Conservation (phyloP, 2,797 vertebrate species). For the Lophotriccus pileatus region DNA sequence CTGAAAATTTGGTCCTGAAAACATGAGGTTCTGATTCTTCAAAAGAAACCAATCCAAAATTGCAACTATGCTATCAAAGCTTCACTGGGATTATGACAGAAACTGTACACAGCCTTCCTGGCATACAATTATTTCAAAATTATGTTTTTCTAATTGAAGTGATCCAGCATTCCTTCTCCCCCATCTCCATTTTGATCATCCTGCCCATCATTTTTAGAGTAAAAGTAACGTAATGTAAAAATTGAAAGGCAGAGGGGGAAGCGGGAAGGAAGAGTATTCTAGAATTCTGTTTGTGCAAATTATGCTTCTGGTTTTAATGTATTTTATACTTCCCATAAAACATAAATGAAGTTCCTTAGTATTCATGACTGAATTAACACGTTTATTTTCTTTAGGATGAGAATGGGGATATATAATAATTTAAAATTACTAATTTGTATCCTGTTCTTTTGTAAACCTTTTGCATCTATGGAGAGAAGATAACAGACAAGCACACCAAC, state of each 20-base stretch:
- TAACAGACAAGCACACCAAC: background rate
- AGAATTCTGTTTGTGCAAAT: background rate
- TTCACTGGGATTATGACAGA: conserved; percentile 21
- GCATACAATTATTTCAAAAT: conserved; percentile 33
- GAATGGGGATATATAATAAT: background rate
- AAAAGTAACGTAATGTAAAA: background rate
- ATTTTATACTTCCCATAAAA: conserved; percentile 27
- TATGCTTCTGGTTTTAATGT: background rate
- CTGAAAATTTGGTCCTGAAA: conserved; percentile 51
- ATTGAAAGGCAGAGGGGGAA: background rate
- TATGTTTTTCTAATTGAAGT: conserved; percentile 28
- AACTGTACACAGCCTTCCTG: background rate
- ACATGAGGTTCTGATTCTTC: conserved; percentile 26
- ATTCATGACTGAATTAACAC: background rate
- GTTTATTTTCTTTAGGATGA: background rate
- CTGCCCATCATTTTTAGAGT: background rate
- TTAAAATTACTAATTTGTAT: background rate
- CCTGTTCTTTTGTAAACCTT: background rate
- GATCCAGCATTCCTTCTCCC: background rate
- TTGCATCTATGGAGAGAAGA: background rate
- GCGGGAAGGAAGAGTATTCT: background rate
- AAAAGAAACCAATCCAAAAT: conserved; percentile 49
- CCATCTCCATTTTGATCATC: background rate
- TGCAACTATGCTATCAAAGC: conserved; percentile 35
- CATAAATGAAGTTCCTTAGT: background rate